Evolutionary conservation across 2,888 invertebrate genomes (phyloP).

Genomic region (Ochropleura leucogaster): DNA sequence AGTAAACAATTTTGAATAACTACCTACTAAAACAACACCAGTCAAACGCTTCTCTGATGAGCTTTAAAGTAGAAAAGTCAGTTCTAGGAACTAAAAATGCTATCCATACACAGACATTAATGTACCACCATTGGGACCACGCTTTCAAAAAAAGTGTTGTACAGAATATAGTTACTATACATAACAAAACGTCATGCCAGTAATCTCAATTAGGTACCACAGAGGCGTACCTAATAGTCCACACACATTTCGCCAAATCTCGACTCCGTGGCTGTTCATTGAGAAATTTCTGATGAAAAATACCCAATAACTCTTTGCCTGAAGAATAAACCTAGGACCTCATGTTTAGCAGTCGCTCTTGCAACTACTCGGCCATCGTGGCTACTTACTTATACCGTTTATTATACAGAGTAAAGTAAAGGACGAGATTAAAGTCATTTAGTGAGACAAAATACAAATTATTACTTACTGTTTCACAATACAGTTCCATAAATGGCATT

Average conservation of each 20-base stretch:
- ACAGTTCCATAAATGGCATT: constrained; percentile 27
- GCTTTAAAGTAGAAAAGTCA: neutral
- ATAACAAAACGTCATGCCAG: no score
- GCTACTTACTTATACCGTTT: neutral
- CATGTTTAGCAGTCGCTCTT: no score
- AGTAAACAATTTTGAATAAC: neutral
- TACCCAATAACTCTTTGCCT: no score
- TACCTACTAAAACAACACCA: neutral
- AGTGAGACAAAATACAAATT: constrained; percentile 48
- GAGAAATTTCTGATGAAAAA: no score
- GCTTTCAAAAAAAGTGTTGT: neutral
- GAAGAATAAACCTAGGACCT: no score
- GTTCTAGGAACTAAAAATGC: no score
- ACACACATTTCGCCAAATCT: no score
- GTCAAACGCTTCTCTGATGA: neutral
- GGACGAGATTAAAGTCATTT: constrained; percentile 51
- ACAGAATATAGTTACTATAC: neutral
- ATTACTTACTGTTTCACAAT: constrained; percentile 58
- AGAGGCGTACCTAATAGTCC: no score
- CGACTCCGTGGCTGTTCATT: no score
- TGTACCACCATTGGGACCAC: neutral
- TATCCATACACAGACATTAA: no score
- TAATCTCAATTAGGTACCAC: no score
- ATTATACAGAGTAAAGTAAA: constrained; percentile 12
- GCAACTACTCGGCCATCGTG: no score